Conservation (phyloP, 2,113 vertebrate genomes). For the Siphamia tubifer region DNA sequence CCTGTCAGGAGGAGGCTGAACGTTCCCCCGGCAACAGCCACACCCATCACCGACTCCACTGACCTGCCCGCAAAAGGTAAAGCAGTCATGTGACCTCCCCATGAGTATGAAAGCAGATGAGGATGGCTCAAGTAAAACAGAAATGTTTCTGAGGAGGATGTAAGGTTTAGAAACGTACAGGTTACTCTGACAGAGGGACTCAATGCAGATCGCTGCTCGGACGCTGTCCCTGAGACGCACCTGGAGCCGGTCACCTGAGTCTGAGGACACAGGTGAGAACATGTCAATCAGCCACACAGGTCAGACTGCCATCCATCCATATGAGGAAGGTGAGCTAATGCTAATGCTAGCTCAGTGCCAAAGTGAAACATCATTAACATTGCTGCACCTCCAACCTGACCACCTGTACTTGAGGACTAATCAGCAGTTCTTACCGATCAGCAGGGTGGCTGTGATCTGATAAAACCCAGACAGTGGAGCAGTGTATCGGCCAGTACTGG, state of each 20-base stretch:
- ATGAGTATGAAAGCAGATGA: too few relatives aligned
- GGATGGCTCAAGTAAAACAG: too few relatives aligned
- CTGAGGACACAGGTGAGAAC: constrained; percentile 64
- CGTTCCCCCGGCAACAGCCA: constrained; percentile 68
- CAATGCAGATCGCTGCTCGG: constrained; percentile 86
- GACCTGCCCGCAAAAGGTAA: too few relatives aligned
- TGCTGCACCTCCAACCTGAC: too few relatives aligned
- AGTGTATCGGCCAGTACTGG: constrained; percentile 83
- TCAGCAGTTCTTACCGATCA: constrained; percentile 76
- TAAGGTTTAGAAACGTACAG: constrained; percentile 82
- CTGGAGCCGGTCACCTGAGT: constrained; percentile 66
- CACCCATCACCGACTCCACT: constrained; percentile 73
- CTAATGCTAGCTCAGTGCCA: too few relatives aligned
- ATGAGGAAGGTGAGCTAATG: too few relatives aligned
- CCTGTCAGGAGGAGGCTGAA: constrained; percentile 84
- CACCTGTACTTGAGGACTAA: too few relatives aligned
- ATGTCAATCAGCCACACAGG: too few relatives aligned
- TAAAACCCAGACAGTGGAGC: constrained; percentile 84
- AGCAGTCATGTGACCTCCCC: too few relatives aligned
- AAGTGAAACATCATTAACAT: too few relatives aligned
- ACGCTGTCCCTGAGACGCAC: constrained; percentile 72
- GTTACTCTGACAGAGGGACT: constrained; percentile 85
- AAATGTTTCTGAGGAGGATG: too few relatives aligned
- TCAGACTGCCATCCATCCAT: too few relatives aligned
- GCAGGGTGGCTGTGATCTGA: constrained; percentile 80